Percentiles rank a stretch among this genome's conserved stretches.
These are phyloP conservation scores for Ischnura elegans DNA, from an alignment of 2,888 invertebrate genomes.

Conservation along the genomic window DNA sequence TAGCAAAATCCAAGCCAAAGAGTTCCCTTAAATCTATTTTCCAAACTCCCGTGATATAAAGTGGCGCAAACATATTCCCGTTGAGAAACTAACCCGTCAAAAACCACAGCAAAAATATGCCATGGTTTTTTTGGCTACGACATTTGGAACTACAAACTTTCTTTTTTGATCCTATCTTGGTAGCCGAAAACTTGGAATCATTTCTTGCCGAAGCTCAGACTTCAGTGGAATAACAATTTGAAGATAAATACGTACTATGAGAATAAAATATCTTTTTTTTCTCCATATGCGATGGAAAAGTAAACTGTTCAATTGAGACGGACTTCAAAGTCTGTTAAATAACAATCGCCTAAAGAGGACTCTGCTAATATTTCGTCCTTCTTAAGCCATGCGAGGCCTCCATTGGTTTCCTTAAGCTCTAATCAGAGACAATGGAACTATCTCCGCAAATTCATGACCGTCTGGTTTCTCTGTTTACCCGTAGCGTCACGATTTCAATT, in stretches of 20 bases:
- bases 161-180: too few relatives aligned
- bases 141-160: too few relatives aligned
- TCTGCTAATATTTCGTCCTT: not conserved
- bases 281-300: not conserved
- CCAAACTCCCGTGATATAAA: too few relatives aligned
- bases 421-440: too few relatives aligned
- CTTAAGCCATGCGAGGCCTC: not conserved
- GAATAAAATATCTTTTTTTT: not conserved
- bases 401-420: not conserved
- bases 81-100: too few relatives aligned
- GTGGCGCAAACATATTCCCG: too few relatives aligned
- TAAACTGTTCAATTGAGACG: not conserved
- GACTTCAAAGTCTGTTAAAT: not conserved
- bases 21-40: too few relatives aligned
- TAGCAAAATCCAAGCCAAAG: too few relatives aligned
- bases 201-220: not conserved
- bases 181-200: not conserved
- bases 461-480: not conserved
- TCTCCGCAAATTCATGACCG: not conserved
- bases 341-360: not conserved
- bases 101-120: too few relatives aligned
- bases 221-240: not conserved
- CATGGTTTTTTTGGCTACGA: too few relatives aligned
- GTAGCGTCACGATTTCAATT: slow-evolving; percentile 16
- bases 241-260: not conserved